Conservation (phyloP, 1,140 invertebrate genomes). For the Drosophila yakuba region DNA sequence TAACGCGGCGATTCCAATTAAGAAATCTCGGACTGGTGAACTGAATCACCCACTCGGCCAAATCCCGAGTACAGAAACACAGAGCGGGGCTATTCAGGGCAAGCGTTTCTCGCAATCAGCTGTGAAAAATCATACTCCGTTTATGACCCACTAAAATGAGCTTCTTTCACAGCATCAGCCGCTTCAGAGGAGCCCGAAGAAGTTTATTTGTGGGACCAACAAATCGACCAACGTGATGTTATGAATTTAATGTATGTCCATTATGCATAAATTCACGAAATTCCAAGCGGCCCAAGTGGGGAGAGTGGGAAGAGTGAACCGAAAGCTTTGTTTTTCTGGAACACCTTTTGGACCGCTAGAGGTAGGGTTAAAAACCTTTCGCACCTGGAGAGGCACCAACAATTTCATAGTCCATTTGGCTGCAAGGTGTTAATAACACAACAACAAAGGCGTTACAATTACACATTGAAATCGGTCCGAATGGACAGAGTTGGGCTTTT, state of each 20-base stretch:
- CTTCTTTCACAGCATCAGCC: slow-evolving; percentile 62
- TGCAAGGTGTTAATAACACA: slow-evolving; percentile 76
- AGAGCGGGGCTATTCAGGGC: slow-evolving; percentile 64
- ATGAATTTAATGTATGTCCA: slow-evolving; percentile 80
- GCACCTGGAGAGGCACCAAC: slow-evolving; percentile 20
- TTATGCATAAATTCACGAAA: slow-evolving; percentile 84
- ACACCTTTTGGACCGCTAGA: slow-evolving; percentile 26
- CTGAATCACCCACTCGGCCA: slow-evolving; percentile 25
- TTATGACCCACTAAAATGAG: slow-evolving; percentile 77
- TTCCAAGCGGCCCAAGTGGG: slow-evolving; percentile 42
- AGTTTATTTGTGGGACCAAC: slow-evolving; percentile 25
- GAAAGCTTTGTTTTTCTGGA: slow-evolving; percentile 71
- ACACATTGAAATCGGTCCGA: slow-evolving; percentile 80
- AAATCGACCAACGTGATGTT: slow-evolving; percentile 47
- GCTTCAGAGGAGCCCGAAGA: slow-evolving; percentile 11
- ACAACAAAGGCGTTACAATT: slow-evolving; percentile 81
- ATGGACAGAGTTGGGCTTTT: slow-evolving; percentile 36
- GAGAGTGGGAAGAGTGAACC: slow-evolving; percentile 52
- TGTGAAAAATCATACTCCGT: slow-evolving; percentile 80
- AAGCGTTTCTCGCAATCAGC: slow-evolving; percentile 77
- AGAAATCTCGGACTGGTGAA: slow-evolving; percentile 16
- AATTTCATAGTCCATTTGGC: slow-evolving; percentile 78
- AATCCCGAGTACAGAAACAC: slow-evolving; percentile 54
- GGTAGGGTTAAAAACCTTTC: slow-evolving; percentile 73
- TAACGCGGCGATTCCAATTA: slow-evolving; percentile 14